Evolutionary conservation across 2,113 vertebrate genomes (phyloP), one percentile per base, ranked within the genome.

Genomic region (Pycnonotus jocosus): DNA sequence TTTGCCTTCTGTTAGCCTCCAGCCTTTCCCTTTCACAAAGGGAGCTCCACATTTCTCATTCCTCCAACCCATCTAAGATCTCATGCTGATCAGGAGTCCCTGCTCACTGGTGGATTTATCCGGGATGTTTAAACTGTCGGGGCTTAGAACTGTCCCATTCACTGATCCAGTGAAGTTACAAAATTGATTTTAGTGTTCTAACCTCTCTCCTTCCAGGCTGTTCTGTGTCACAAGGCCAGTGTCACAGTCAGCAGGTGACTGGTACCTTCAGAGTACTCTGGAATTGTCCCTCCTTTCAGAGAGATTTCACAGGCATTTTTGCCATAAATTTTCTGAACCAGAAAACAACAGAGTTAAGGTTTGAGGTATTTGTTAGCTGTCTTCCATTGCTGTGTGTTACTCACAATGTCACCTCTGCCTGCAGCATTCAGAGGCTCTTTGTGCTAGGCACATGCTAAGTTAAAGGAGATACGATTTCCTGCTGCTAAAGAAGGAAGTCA

Each of bases 21-120:
- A 76, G 48, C 47, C 54, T 83, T 72, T 73, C 45, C n/a, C 14
- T 82, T 71, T 56, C 30, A 12, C 64, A 58, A 48, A 54, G 21
- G 37, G 54, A 83, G n/a, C 42, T 91, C 56, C 58, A 27, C 1
- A 0, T 42, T 77, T 88, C 48, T 53, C 25, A 8, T 62, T 92
- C 35, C 16, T 61, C 16, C 37, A 33, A 86, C 30, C 20, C 35
- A 8, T 65, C n/a, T 81, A 21, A 82, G 64, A 35, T 74, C 20
- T 79, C 15, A 1, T 20, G 16, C 33, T 50, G 48, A 10, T 8
- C 0, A 0, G 50, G 35, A 23, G 2, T 70, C 30, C 47, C 56
- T 85, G 66, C 70, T 82, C 7, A 57, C n/a, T 12, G 1, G 3
- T 31, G 68, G 27, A 27, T 79, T 83, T 62, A 65, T 65, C 30